phyloP scores from a whole-genome alignment of 2,113 vertebrate genomes.

The Lethenteron reissneri region DNA sequence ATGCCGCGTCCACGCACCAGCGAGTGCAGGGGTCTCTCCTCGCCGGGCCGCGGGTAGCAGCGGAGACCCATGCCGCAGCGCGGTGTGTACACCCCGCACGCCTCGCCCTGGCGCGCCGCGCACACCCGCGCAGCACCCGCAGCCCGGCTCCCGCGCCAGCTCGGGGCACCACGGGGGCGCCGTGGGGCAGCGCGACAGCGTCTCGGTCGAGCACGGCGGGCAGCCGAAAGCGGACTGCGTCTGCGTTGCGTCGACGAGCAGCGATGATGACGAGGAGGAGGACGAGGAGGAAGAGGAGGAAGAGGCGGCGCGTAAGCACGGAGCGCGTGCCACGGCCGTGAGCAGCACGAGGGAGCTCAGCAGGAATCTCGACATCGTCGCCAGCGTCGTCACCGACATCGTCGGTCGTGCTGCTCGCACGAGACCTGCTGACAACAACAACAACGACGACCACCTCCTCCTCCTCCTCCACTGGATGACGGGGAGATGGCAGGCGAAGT shows the following conservation, averaged over 20 bases:
- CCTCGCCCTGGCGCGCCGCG: constrained; percentile 42
- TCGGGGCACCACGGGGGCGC: constrained; percentile 52
- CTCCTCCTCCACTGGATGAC: too few species aligned
- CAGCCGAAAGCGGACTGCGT: constrained; percentile 62
- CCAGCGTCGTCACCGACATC: too few species aligned
- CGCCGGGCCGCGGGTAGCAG: constrained; percentile 53
- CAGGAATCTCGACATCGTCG: too few species aligned
- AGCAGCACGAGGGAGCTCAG: too few species aligned
- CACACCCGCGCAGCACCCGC: constrained; percentile 76
- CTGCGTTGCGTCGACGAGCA: constrained; percentile 27
- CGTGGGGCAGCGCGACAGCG: constrained; percentile 40
- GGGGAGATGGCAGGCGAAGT: too few species aligned
- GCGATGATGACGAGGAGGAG: constrained; percentile 27
- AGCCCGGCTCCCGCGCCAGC: constrained; percentile 61
- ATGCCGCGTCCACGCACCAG: constrained; percentile 71
- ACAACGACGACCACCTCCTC: too few species aligned
- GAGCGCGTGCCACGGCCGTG: too few species aligned
- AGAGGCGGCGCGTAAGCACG: background rate
- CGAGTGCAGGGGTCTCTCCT: constrained; percentile 53
- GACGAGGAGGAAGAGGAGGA: constrained; percentile 16
- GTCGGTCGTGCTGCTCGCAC: too few species aligned
- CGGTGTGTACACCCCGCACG: constrained; percentile 63
- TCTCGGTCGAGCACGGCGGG: constrained; percentile 56
- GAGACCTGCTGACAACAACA: too few species aligned
- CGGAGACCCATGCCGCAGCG: constrained; percentile 61